Base-by-base conservation (phyloP, 1,140 invertebrate species). In the Solenopsis fugax region DNA sequence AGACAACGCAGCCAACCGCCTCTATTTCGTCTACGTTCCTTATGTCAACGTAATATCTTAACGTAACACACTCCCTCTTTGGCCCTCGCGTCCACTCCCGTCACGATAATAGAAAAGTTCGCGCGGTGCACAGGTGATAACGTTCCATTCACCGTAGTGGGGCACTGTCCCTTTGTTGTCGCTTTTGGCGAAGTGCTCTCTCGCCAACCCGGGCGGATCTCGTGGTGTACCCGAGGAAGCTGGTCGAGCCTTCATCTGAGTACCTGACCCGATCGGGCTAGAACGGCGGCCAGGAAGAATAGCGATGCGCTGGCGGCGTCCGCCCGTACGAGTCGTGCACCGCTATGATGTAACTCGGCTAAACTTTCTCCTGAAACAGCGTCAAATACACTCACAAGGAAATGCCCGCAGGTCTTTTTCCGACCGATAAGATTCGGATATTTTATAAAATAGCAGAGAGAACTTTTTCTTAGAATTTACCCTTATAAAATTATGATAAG, bases 281-380 rank as follows among this genome's bases (percentile, higher is more conserved):
- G 71, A 4, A 87, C 45, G 18, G 77, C 48, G 41, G 75, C 87
- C 10, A 92, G 75, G n/a, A 92, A 80, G 16, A 92, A 65, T 34
- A 91, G 45, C 37, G 90, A 62, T 4, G 69, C 24, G 48, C 72
- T 21, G 50, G 65, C 6, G 45, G 24, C 52, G 62, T 67, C 41
- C 24, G 73, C 87, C 82, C 87, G 90, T 75, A 88, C 65, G 65
- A 87, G 76, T 62, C 87, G 92, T 7, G 91, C 93, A 41, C 90
- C 91, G 3, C 96, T 95, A 86, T 96, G 96, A 93, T 96, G 96
- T 86, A 96, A 90, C 92, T 96, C 96, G 54, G 96, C 96, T 94
- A 96, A 96, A 94, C 96, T 96, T 95, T 96, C 96, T 95, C 96
- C 96, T 96, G 94, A 89, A 95, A 95, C 93, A 95, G 93, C 93